Evolutionary conservation across 2,888 invertebrate species (phyloP), one percentile per base, ranked within the genome.

Genomic region (Agrochola macilenta): DNA sequence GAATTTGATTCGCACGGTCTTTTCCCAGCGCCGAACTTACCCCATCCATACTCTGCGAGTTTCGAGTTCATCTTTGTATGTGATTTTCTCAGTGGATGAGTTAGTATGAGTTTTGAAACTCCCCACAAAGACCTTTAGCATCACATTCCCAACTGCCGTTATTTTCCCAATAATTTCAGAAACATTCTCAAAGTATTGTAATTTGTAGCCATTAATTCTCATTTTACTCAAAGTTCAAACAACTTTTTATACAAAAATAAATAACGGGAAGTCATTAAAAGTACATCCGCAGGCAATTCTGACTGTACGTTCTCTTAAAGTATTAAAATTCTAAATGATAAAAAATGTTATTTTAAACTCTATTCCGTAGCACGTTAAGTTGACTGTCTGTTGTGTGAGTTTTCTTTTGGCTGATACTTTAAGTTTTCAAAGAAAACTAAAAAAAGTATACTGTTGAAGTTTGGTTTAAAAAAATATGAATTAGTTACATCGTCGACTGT

Each of bases 391-490:
- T 78, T 83, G 80, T 80, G 76, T 71, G 46, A 74, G 43, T 71
- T 76, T 77, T 11, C 79, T 73, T 83, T 74, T 66, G 78, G 74
- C 43, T 69, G 81, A 82, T 81, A 84, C 79, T 88, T 89, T 80
- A 86, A 89, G 87, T 89, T 91, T 86, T 81, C 78, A 79, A 86
- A 82, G 81, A 87, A 83, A 89, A 89, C 84, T 89, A 87, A 85
- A 88, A 35, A 86, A 78, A 58, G 60, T 72, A 72, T 74, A 85
- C 69, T 83, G 84, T 84, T 89, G 68, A 87, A 87, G 79, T 81
- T 86, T 75, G 69, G 72, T 76, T 81, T 76, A 65, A 69, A 87
- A 84, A 81, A 82, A 78, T 72, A 73, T 82, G 79, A 87, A 87
- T 88, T 85, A 86, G 74, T 72, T 39, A 73, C 82, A 71, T 77